Conservation (phyloP, 2,797 vertebrate species). For the Gymnoscopelus braueri region DNA sequence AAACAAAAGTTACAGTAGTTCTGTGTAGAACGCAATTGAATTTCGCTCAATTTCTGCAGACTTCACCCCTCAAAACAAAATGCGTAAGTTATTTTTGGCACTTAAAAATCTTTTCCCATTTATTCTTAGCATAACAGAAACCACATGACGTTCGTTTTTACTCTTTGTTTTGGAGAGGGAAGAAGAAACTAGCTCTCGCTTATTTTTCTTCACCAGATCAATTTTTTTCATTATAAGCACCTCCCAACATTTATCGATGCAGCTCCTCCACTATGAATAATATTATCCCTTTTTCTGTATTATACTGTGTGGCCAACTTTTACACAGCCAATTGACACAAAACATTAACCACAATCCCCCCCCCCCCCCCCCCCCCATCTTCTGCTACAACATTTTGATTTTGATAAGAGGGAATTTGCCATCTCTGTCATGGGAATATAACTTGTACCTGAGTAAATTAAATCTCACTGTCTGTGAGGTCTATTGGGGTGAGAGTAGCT, state of each 20-base stretch:
- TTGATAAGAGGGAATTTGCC: conserved; percentile 28
- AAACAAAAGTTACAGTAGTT: conserved; percentile 98
- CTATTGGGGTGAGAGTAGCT: conserved; percentile 17
- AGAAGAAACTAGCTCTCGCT: conserved; percentile 54
- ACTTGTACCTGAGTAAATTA: conserved; percentile 46
- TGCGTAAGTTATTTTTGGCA: conserved; percentile 88
- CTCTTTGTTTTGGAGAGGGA: conserved; percentile 12
- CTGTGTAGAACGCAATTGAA: conserved; percentile 84
- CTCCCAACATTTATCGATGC: conserved; percentile 28
- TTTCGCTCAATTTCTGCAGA: conserved; percentile 57
- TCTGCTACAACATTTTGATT: not conserved
- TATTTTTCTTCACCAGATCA: conserved; percentile 32
- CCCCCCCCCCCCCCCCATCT: conserved; percentile 49
- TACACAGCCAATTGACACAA: conserved; percentile 12
- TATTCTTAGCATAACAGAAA: conserved; percentile 39
- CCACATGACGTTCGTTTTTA: conserved; percentile 2
- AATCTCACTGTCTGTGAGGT: conserved; percentile 28
- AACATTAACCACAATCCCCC: conserved; percentile 52
- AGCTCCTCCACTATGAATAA: conserved; percentile 20
- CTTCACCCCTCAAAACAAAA: conserved; percentile 63
- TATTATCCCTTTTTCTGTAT: conserved; percentile 16
- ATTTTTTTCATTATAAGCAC: conserved; percentile 52
- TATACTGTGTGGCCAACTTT: not conserved
- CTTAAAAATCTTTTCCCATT: conserved; percentile 51
- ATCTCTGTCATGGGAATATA: conserved; percentile 51